Conservation (phyloP, 2,113 vertebrate genomes). For the Eudyptes chrysolophus region DNA sequence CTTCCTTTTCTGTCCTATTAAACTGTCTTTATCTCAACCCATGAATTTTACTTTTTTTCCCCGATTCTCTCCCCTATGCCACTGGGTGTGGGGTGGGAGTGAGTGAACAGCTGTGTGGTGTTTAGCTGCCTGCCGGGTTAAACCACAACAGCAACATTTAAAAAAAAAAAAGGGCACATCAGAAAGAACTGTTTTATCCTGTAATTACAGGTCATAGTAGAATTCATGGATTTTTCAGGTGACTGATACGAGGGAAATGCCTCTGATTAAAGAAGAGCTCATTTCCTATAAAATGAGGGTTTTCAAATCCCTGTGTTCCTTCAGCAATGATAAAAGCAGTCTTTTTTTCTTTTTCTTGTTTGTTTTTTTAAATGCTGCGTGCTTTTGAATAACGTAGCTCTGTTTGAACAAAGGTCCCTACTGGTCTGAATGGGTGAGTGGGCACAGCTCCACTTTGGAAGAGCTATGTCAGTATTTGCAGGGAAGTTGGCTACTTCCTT, state of each 20-base stretch:
- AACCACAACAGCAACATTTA: no score
- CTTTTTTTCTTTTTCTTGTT: background rate
- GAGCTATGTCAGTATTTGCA: background rate
- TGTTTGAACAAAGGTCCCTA: background rate
- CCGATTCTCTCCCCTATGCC: no score
- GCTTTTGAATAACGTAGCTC: background rate
- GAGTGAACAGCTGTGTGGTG: no score
- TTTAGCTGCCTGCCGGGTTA: no score
- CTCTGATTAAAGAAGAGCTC: background rate
- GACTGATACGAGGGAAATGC: background rate
- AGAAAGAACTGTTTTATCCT: background rate
- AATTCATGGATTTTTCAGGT: background rate
- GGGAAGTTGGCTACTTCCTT: background rate
- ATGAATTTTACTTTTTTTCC: no score
- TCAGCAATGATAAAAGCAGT: background rate
- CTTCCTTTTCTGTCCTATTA: no score
- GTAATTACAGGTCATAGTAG: background rate
- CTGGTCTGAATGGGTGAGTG: background rate
- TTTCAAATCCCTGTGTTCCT: background rate
- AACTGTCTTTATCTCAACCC: no score
- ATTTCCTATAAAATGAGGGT: background rate
- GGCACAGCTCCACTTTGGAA: background rate
- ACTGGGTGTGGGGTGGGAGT: no score
- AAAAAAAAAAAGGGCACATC: accelerated
- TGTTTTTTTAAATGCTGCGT: background rate